Conservation (phyloP, 2,888 invertebrate genomes). For the Temnothorax ravouxi region DNA sequence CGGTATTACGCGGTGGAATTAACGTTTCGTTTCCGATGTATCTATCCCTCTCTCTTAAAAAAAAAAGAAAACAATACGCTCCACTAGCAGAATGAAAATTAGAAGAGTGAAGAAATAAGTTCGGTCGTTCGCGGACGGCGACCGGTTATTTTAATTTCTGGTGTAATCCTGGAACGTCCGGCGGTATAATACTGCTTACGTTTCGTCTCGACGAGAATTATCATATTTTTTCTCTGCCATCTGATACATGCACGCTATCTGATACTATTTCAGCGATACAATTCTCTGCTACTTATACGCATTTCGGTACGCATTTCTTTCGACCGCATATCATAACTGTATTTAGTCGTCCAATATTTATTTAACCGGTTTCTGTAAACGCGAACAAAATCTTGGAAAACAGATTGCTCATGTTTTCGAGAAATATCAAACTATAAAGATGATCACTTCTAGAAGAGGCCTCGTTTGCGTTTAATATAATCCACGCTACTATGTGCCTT, state of each 20-base stretch:
- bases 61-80: background rate
- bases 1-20: slow-evolving; percentile 38
- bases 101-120: background rate
- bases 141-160: slow-evolving; percentile 27
- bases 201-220: slow-evolving; percentile 34
- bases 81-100: background rate
- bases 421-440: background rate
- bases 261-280: slow-evolving; percentile 29
- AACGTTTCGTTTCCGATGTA: slow-evolving; percentile 26
- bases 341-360: background rate
- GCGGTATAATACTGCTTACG: slow-evolving; percentile 25
- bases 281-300: slow-evolving; percentile 27
- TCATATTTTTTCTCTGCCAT: slow-evolving; percentile 36
- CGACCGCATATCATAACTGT: background rate
- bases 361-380: background rate
- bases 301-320: background rate
- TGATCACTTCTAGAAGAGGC: background rate
- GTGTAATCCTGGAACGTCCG: slow-evolving; percentile 12
- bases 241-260: slow-evolving; percentile 21
- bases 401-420: background rate
- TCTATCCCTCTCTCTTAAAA: background rate
- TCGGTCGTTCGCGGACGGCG: background rate
- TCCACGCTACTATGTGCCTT: too few relatives aligned
- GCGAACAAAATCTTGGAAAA: background rate
- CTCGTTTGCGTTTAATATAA: background rate